Conservation (phyloP, 1,140 invertebrate species). For the Platorchestia sp. region DNA sequence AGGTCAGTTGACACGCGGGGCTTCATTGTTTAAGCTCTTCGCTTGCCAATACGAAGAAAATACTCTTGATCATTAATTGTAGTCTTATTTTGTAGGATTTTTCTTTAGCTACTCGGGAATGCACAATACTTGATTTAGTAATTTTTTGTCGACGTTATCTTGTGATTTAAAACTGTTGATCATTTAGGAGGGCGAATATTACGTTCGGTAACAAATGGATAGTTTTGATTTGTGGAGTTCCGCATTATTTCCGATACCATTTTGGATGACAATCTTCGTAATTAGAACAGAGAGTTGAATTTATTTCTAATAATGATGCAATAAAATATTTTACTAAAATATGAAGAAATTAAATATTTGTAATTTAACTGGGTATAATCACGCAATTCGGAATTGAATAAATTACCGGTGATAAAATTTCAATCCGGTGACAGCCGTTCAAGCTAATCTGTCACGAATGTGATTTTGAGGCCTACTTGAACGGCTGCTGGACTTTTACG, state of each 20-base stretch:
- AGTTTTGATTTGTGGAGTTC: background rate
- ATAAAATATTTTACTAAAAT: background rate
- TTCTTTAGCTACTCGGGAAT: no score
- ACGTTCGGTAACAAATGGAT: background rate
- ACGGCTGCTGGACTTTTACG: background rate
- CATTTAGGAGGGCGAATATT: no score
- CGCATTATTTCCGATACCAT: background rate
- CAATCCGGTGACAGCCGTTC: background rate
- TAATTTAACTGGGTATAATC: background rate
- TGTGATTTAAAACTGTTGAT: no score
- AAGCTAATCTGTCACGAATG: background rate
- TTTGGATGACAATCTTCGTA: background rate
- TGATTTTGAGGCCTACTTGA: background rate
- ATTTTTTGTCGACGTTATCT: no score
- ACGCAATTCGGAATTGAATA: background rate
- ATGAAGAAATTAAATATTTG: background rate
- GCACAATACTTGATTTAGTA: no score
- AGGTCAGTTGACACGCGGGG: no score
- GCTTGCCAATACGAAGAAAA: no score
- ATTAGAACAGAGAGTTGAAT: background rate
- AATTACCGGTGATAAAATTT: background rate
- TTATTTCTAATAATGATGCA: background rate
- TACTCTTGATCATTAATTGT: no score
- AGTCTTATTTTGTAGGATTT: no score
- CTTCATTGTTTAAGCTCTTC: no score